Evolutionary conservation across 1,140 invertebrate genomes (phyloP).

Genomic region (Monochamus saltuarius): DNA sequence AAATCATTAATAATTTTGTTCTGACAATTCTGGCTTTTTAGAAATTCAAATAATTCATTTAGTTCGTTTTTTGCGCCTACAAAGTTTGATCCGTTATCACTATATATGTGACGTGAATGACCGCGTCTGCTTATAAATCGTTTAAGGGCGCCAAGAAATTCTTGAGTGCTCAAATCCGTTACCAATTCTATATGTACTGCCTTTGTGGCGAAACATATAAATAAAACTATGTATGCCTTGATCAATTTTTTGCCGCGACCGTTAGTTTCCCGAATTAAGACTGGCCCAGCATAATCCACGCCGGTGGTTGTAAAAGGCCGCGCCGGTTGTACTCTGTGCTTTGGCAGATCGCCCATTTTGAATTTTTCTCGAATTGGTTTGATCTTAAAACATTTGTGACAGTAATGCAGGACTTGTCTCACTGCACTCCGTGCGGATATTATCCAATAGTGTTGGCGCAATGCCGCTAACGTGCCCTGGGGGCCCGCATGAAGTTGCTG

Average conservation of each 20-base stretch:
- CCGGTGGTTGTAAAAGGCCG: conserved; percentile 39
- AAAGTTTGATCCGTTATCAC: conserved; percentile 44
- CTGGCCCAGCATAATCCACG: conserved; percentile 46
- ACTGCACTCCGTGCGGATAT: conserved; percentile 13
- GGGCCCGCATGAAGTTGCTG: conserved; percentile 18
- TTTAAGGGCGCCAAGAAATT: conserved; percentile 40
- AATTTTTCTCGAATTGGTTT: conserved; percentile 25
- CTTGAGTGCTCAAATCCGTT: conserved; percentile 23
- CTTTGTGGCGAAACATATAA: conserved; percentile 44
- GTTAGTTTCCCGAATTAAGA: conserved; percentile 27
- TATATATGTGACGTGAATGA: conserved; percentile 31
- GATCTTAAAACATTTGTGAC: no score
- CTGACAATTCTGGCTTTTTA: no score
- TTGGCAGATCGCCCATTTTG: conserved; percentile 47
- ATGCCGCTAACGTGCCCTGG: conserved; percentile 14
- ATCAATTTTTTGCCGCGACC: background rate
- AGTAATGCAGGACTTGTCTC: conserved; percentile 15
- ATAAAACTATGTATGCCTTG: conserved; percentile 50
- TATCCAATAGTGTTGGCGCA: conserved; percentile 27
- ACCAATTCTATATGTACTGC: conserved; percentile 41
- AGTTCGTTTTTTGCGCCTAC: conserved; percentile 23
- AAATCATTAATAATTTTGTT: no score
- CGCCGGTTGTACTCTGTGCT: conserved; percentile 29
- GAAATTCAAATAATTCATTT: no score
- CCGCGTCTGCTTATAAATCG: conserved; percentile 41